Percentiles rank a stretch among this genome's conserved stretches.
Evolutionary conservation across 2,797 vertebrate species (phyloP).

Genomic region (Sciurus vulgaris): DNA sequence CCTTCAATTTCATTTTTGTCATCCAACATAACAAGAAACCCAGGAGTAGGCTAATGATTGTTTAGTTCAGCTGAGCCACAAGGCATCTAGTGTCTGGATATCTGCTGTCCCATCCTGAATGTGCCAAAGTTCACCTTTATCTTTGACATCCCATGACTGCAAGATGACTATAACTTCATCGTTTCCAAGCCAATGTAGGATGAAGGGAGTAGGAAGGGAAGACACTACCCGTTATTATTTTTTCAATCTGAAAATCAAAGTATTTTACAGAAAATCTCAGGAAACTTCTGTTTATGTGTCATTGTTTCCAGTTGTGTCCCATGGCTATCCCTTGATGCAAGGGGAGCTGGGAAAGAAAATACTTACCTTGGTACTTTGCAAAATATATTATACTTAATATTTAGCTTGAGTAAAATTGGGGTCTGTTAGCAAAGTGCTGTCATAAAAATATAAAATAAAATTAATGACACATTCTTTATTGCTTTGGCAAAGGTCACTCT

Average conservation of each 20-base stretch:
- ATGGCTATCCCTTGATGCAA: neutral
- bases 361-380: constrained; percentile 18
- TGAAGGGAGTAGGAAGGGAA: neutral
- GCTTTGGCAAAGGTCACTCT: neutral
- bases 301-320: constrained; percentile 1
- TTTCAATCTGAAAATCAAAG: constrained; percentile 14
- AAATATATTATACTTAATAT: neutral
- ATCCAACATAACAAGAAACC: neutral
- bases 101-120: neutral
- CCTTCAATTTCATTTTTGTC: constrained; percentile 17
- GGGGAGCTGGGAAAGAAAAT: constrained; percentile 16
- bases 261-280: constrained; percentile 49
- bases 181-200: neutral
- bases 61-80: neutral
- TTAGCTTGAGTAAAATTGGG: neutral
- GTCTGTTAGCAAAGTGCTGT: constrained; percentile 38
- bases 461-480: constrained; percentile 8
- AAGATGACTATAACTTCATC: neutral
- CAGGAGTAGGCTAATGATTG: neutral
- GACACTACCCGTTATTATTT: neutral
- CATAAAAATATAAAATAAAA: neutral
- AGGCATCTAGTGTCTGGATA: neutral
- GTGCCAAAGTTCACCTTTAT: neutral
- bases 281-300: constrained; percentile 15
- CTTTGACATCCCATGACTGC: neutral